These are phyloP conservation scores for Zingel zingel DNA, from an alignment of 2,113 vertebrate genomes.

Conservation along the genomic window DNA sequence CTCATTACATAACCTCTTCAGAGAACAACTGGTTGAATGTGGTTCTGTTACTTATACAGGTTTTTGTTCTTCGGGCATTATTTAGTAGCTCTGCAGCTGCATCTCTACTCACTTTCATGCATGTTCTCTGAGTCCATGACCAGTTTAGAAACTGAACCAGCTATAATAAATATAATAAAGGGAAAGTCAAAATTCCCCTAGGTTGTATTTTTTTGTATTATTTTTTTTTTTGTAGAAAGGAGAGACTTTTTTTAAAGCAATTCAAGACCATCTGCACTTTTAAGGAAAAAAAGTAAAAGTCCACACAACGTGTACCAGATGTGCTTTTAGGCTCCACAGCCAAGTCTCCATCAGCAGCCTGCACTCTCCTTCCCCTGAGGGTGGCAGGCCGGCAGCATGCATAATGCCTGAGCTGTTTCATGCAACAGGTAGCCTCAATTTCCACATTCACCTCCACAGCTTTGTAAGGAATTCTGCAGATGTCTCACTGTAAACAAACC, in stretches of 20 bases:
- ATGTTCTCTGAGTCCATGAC: conserved; percentile 35
- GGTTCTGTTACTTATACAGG: conserved; percentile 38
- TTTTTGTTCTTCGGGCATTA: conserved; percentile 22
- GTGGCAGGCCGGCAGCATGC: conserved; percentile 70
- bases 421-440: conserved; percentile 83
- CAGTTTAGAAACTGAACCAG: conserved; percentile 49
- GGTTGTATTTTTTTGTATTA: conserved; percentile 50
- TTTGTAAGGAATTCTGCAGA: conserved; percentile 50
- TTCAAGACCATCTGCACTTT: conserved; percentile 76
- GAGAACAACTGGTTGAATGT: conserved; percentile 55
- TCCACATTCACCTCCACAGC: conserved; percentile 55
- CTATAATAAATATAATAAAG: conserved; percentile 45
- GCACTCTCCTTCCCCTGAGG: conserved; percentile 74
- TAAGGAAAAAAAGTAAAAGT: conserved; percentile 53
- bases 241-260: conserved; percentile 51
- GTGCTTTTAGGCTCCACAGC: conserved; percentile 74
- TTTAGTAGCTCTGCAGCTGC: conserved; percentile 35
- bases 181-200: conserved; percentile 47
- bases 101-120: conserved; percentile 22
- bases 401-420: conserved; percentile 83
- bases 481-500: conserved; percentile 57
- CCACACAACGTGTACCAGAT: conserved; percentile 82
- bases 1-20: conserved; percentile 64
- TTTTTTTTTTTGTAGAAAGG: conserved; percentile 43
- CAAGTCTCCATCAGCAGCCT: conserved; percentile 78